Evolutionary conservation across 1,140 invertebrate species (phyloP), one percentile per base, ranked within the genome.

Genomic region (Drosophila yakuba): DNA sequence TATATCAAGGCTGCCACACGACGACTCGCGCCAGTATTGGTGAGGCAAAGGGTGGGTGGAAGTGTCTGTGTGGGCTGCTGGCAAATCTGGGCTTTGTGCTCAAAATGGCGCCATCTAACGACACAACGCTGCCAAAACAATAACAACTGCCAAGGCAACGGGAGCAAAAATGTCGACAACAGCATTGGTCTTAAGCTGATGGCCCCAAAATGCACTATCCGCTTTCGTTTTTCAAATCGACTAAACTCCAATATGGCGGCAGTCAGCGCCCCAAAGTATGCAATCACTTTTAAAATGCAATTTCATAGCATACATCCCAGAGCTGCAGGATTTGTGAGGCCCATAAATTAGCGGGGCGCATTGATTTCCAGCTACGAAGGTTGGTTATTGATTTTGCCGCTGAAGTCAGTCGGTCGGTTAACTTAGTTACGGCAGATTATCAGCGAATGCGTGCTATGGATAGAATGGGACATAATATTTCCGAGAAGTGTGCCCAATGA

Each of bases 41-140:
- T 59, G 44, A 25, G 23, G 44, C 3, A 44, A 15, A 4, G 43
- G 43, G 28, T 51, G 38, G 25, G 36, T 28, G 20, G 10, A 35
- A 35, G 56, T 44, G 54, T 59, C 25, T 59, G 68, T 52, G 44
- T 74, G 39, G 43, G 77, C 68, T 74, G 45, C 56, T 76, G 67
- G 67, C 69, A 86, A 88, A 86, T 86, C 82, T 79, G 82, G 35
- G 71, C 79, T 76, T 66, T 83, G 83, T 88, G 69, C 77, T 74
- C 64, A 58, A 79, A 82, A 88, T 44, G 73, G 61, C 74, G 82
- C 41, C 69, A 68, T 75, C 83, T 75, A 82, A 75, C 67, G 75
- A 82, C 69, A 76, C 59, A 62, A 72, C 80, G 63, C 50, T 80
- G 59, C 74, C 48, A 56, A 38, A 76, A 59, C 69, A 74, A 35